These are phyloP conservation scores for Odontocolon sp. DNA, from an alignment of 2,888 invertebrate species.

Conservation along the genomic window DNA sequence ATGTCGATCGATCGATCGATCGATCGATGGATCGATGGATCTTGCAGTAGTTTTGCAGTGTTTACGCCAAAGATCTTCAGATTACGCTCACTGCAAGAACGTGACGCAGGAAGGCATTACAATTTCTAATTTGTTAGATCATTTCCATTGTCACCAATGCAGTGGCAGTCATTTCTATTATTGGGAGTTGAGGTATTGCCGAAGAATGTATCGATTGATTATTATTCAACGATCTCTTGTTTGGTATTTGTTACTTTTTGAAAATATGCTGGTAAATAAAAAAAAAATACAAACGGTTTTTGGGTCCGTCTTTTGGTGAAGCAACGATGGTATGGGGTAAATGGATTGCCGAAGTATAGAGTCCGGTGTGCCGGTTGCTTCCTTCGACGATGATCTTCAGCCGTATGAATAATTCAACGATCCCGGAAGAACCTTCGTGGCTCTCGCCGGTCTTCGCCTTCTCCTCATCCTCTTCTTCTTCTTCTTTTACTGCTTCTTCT, in stretches of 20 bases:
- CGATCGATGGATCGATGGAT: constrained; percentile 42
- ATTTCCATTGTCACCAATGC: constrained; percentile 26
- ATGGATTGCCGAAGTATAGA: constrained; percentile 36
- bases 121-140: constrained; percentile 42
- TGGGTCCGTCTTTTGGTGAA: constrained; percentile 30
- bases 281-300: constrained; percentile 35
- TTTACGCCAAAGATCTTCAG: constrained; percentile 46
- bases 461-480: constrained; percentile 2
- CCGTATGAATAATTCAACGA: constrained; percentile 57
- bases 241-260: too few species aligned
- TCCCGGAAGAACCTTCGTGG: constrained; percentile 58
- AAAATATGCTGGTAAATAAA: too few species aligned
- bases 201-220: constrained; percentile 5
- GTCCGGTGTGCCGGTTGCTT: constrained; percentile 35
- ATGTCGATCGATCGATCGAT: constrained; percentile 45
- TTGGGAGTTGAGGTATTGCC: neutral
- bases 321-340: constrained; percentile 24
- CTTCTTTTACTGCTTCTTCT: constrained; percentile 28
- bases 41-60: constrained; percentile 33
- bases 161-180: constrained; percentile 17
- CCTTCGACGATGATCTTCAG: constrained; percentile 55
- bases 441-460: constrained; percentile 37
- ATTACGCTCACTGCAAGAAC: neutral
- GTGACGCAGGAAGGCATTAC: constrained; percentile 7
- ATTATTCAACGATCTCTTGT: too few species aligned